phyloP scores from a whole-genome alignment of 2,888 invertebrate genomes.

The Eumacrocentrus americanus region DNA sequence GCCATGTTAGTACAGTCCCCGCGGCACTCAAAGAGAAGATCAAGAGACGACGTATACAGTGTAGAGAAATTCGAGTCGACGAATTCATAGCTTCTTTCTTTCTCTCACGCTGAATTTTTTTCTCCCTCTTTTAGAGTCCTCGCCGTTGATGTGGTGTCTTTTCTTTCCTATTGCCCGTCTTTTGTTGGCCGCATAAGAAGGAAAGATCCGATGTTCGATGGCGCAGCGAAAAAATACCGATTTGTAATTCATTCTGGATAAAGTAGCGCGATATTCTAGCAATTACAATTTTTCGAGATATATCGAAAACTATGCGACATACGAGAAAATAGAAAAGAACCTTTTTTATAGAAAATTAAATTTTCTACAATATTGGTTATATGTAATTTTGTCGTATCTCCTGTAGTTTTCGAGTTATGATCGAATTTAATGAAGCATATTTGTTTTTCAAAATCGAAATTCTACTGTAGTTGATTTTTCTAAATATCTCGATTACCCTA shows the following conservation, averaged over 20 bases:
- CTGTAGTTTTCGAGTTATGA: too few relatives aligned
- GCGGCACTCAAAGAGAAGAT: slow-evolving; percentile 4
- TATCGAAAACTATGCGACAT: too few relatives aligned
- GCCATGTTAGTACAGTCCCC: slow-evolving; percentile 21
- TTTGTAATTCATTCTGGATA: too few relatives aligned
- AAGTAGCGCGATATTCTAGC: too few relatives aligned
- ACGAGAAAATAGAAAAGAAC: too few relatives aligned
- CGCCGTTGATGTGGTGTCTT: neutral
- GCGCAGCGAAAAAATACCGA: slow-evolving; percentile 1
- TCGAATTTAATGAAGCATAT: too few relatives aligned
- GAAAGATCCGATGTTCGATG: neutral
- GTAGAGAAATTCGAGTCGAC: slow-evolving; percentile 28
- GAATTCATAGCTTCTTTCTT: slow-evolving; percentile 20
- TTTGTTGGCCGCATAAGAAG: neutral
- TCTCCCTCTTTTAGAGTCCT: neutral
- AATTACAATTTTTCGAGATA: too few relatives aligned
- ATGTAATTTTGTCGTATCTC: too few relatives aligned
- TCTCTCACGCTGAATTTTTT: slow-evolving; percentile 5
- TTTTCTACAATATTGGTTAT: too few relatives aligned
- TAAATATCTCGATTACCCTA: too few relatives aligned
- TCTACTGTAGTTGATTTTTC: neutral
- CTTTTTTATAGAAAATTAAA: too few relatives aligned
- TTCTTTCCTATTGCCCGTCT: neutral
- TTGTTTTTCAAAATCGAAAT: too few relatives aligned
- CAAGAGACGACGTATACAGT: neutral